Conservation (phyloP, 2,113 vertebrate species). For the Misgurnus mizolepis region DNA sequence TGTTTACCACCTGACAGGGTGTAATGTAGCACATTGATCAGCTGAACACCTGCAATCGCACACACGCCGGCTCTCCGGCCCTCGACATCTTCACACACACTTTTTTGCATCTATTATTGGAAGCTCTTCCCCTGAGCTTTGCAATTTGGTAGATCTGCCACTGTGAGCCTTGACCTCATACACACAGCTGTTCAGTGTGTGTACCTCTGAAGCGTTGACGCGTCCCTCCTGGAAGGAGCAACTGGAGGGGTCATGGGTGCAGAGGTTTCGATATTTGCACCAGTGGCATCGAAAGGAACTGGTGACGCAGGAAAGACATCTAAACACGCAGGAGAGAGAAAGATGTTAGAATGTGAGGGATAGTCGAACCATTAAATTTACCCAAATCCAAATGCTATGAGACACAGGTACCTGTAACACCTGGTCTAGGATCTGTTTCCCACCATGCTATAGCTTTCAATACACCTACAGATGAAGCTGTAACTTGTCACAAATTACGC, state of each 20-base stretch:
- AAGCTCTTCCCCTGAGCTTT: slow-evolving; percentile 32
- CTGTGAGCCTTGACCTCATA: slow-evolving; percentile 22
- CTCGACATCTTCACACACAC: slow-evolving; percentile 12
- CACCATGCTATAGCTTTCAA: too few relatives aligned
- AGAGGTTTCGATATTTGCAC: slow-evolving; percentile 98
- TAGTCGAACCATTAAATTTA: not conserved
- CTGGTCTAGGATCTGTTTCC: too few relatives aligned
- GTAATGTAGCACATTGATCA: slow-evolving; percentile 53
- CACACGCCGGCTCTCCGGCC: slow-evolving; percentile 7
- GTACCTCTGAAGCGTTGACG: slow-evolving; percentile 93
- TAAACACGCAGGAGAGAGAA: slow-evolving; percentile 60
- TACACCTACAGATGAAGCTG: too few relatives aligned
- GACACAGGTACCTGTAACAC: not conserved
- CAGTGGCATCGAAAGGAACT: slow-evolving; percentile 97
- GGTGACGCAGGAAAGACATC: slow-evolving; percentile 97
- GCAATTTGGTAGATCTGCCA: slow-evolving; percentile 45
- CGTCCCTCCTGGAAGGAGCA: slow-evolving; percentile 98
- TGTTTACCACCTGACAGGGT: slow-evolving; percentile 54
- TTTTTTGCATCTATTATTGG: slow-evolving; percentile 45
- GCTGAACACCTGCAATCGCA: slow-evolving; percentile 44
- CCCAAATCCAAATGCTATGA: not conserved
- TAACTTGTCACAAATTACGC: too few relatives aligned
- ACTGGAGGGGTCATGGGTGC: slow-evolving; percentile 95
- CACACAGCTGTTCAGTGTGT: slow-evolving; percentile 23
- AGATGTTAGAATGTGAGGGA: slow-evolving; percentile 18